phyloP scores from a whole-genome alignment of 2,113 vertebrate species.

The cattle (Bos taurus) region ARS-UCD2.0 NC_037344.1:68124001-68124500 shows the following conservation, averaged over 20 bases:
- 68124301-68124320: not conserved
- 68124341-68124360: not conserved
- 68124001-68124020: no score
- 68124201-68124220: not conserved
- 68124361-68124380: not conserved
- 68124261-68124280: not conserved
- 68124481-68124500: not conserved
- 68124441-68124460: not conserved
- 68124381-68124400: not conserved
- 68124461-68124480: not conserved
- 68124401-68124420: not conserved
- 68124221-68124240: not conserved
- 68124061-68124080: not conserved
- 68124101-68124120: not conserved
- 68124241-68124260: not conserved
- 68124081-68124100: no score
- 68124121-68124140: not conserved
- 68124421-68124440: not conserved
- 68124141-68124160: not conserved
- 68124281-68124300: not conserved
- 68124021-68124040: no score
- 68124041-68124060: no score
- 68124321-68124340: not conserved
- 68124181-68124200: not conserved
- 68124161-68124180: not conserved